A percentile compares a stretch with the other conserved stretches of the same genome.
Conservation (phyloP, 2,113 vertebrate genomes). For the Marmota monax region DNA sequence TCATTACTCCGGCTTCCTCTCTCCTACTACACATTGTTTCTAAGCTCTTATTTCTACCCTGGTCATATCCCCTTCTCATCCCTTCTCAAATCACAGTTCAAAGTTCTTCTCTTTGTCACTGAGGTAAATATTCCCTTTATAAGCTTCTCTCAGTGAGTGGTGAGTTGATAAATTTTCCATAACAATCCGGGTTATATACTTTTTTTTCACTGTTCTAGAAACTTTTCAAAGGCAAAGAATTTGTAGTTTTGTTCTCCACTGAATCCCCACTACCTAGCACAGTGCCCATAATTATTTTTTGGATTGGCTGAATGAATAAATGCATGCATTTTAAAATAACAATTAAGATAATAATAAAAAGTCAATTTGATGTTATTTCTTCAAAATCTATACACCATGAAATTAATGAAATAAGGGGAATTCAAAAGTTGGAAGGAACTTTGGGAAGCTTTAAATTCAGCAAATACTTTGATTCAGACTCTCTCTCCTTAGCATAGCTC, state of each 20-base stretch:
- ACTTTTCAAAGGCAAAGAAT: not conserved
- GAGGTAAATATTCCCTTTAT: not conserved
- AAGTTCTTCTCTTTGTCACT: not conserved
- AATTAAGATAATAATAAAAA: constrained; percentile 8
- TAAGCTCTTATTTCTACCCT: not conserved
- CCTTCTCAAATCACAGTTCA: not conserved
- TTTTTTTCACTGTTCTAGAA: not conserved
- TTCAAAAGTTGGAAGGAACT: constrained; percentile 41
- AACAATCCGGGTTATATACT: not conserved
- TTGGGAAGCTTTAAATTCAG: constrained; percentile 51
- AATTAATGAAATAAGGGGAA: not conserved
- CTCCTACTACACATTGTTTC: not conserved
- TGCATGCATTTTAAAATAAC: not conserved
- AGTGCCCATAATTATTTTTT: not conserved
- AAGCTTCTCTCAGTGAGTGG: not conserved
- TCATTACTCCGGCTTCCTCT: not conserved
- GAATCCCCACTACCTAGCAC: not conserved
- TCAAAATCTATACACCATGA: not conserved
- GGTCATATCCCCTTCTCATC: not conserved
- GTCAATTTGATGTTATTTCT: not conserved
- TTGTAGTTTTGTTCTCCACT: not conserved
- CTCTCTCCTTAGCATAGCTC: constrained; percentile 34
- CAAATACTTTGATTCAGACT: constrained; percentile 54
- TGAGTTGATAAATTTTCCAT: not conserved
- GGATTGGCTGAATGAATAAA: not conserved